A percentile compares a stretch with the other conserved stretches of the same genome.
Conservation (phyloP, 2,797 vertebrate species). For the Carduelis carduelis region DNA sequence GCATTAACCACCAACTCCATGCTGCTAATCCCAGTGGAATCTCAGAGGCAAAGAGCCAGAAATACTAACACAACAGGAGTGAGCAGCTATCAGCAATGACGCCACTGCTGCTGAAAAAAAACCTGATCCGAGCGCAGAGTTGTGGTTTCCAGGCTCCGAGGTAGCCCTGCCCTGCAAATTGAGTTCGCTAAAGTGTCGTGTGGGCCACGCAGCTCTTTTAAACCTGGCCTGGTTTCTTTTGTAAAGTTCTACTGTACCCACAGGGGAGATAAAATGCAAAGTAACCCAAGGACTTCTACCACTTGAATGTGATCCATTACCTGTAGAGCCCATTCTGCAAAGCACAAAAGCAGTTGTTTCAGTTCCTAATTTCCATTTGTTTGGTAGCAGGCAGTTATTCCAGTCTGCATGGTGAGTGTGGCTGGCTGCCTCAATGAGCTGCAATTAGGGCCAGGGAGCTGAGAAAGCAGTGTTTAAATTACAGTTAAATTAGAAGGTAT, state of each 20-base stretch:
- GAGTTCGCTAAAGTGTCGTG: not conserved
- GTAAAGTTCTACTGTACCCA: not conserved
- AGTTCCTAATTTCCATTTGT: slow-evolving; percentile 32
- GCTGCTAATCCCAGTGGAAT: slow-evolving; percentile 46
- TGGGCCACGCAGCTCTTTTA: not conserved
- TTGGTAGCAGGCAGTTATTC: slow-evolving; percentile 41
- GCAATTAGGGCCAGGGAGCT: slow-evolving; percentile 38
- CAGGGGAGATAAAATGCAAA: slow-evolving; percentile 19
- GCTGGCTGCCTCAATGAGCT: slow-evolving; percentile 10
- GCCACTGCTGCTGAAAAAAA: not conserved
- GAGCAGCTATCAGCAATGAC: not conserved
- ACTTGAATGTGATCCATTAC: not conserved
- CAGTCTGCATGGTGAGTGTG: slow-evolving; percentile 5
- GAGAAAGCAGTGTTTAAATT: slow-evolving; percentile 60
- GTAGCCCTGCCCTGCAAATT: not conserved
- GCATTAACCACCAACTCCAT: slow-evolving; percentile 12
- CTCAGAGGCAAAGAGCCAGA: slow-evolving; percentile 43
- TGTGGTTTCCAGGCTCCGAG: not conserved
- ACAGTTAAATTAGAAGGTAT: slow-evolving; percentile 46
- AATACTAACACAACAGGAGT: not conserved
- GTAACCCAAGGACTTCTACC: slow-evolving; percentile 3
- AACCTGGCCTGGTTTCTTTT: slow-evolving; percentile 37
- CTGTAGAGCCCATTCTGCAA: slow-evolving; percentile 10
- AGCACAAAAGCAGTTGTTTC: slow-evolving; percentile 33
- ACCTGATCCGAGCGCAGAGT: not conserved